phyloP scores from a whole-genome alignment of 2,888 invertebrate species.

The Eupelmus urozonus region DNA sequence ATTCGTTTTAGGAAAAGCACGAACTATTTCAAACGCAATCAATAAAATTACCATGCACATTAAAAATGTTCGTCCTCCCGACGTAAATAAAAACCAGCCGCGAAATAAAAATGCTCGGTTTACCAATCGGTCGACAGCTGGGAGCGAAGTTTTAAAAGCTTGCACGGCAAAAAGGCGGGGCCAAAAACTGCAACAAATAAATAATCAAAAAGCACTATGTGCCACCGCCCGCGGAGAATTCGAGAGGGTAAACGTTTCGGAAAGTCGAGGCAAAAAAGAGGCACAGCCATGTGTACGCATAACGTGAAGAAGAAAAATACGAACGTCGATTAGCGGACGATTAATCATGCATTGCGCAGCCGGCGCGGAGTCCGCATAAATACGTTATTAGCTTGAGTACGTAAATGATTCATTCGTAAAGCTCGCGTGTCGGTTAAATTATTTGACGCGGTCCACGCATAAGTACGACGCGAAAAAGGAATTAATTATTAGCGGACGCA shows the following conservation, averaged over 20 bases:
- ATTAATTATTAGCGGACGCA: neutral
- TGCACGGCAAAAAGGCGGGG: too few species aligned
- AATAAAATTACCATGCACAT: too few species aligned
- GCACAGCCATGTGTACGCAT: neutral
- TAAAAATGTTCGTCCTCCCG: too few species aligned
- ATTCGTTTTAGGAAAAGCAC: too few species aligned
- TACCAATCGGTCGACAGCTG: neutral
- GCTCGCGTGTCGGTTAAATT: slow-evolving; percentile 14
- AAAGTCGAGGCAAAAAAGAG: neutral
- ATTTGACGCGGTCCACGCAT: slow-evolving; percentile 4
- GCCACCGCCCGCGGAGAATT: too few species aligned
- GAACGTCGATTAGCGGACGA: too few species aligned
- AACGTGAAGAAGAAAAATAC: neutral
- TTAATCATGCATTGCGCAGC: slow-evolving; percentile 22
- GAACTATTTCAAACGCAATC: too few species aligned
- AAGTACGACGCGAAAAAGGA: neutral
- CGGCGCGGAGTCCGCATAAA: neutral
- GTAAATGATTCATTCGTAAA: slow-evolving; percentile 22
- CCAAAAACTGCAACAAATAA: neutral
- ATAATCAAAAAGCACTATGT: neutral
- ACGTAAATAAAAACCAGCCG: too few species aligned
- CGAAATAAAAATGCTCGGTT: neutral
- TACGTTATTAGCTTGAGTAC: slow-evolving; percentile 31
- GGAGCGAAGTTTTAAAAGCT: too few species aligned
- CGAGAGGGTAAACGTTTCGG: too few species aligned